A percentile compares a stretch with the other conserved stretches of the same genome.
These are phyloP conservation scores for Epinephelus awoara DNA, from an alignment of 2,797 vertebrate genomes.

Conservation along the genomic window DNA sequence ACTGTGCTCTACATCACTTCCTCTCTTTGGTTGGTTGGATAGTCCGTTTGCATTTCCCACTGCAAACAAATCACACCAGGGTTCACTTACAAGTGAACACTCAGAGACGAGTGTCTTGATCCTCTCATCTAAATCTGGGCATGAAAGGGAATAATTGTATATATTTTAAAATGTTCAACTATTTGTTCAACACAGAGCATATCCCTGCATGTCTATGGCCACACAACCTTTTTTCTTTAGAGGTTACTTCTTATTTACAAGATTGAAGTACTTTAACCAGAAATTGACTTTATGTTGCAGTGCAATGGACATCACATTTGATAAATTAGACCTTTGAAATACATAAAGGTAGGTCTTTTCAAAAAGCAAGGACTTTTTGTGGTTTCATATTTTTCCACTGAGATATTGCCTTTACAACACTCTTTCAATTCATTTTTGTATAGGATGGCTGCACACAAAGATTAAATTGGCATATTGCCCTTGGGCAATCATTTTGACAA, in stretches of 20 bases:
- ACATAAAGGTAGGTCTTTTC: conserved; percentile 8
- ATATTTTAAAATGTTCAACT: neutral
- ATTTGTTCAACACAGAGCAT: neutral
- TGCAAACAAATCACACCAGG: too few species aligned
- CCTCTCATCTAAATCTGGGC: neutral
- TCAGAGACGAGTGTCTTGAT: neutral
- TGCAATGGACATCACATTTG: conserved; percentile 7
- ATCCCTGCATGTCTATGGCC: neutral
- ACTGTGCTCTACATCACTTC: too few species aligned
- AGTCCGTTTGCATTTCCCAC: too few species aligned
- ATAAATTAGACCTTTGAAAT: conserved; percentile 2
- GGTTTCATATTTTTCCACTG: conserved; percentile 28
- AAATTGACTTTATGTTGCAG: neutral
- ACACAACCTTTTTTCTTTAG: neutral
- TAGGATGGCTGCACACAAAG: conserved; percentile 56
- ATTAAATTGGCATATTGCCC: conserved; percentile 61
- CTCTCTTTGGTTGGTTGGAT: too few species aligned
- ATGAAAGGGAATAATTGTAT: neutral
- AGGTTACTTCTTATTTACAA: neutral
- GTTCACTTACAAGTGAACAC: too few species aligned
- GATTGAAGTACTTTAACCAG: neutral
- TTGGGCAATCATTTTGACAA: conserved; percentile 49
- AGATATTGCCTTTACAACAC: conserved; percentile 43
- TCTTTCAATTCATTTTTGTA: conserved; percentile 60
- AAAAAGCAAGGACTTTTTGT: conserved; percentile 22